These are phyloP conservation scores for Drosophila austrosaltans DNA, from an alignment of 2,888 invertebrate species.

Conservation along the genomic window DNA sequence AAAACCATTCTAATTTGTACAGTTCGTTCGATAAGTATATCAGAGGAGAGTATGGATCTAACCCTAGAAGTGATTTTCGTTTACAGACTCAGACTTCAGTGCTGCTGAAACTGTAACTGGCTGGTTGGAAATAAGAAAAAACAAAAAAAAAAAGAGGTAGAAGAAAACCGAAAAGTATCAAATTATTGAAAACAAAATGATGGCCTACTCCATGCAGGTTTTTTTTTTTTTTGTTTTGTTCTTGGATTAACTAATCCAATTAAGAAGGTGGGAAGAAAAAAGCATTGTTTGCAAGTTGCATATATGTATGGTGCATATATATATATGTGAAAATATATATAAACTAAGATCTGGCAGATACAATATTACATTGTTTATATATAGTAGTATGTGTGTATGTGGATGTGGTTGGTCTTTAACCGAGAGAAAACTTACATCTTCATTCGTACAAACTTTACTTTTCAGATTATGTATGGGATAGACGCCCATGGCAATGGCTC, in stretches of 20 bases:
- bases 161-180: background rate
- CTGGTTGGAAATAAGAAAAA: background rate
- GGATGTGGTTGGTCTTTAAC: background rate
- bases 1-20: conserved; percentile 6
- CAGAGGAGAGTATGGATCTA: background rate
- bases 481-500: conserved; percentile 94
- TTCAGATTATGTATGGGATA: conserved; percentile 95
- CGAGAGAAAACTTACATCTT: conserved; percentile 90
- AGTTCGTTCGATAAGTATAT: background rate
- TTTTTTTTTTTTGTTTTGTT: no score
- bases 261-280: conserved; percentile 49
- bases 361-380: conserved; percentile 3
- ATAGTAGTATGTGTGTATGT: conserved; percentile 2
- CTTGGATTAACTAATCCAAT: background rate
- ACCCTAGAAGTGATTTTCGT: background rate
- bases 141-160: background rate
- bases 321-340: background rate
- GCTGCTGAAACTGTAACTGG: conserved; percentile 11
- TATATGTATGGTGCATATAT: conserved; percentile 44
- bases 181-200: background rate
- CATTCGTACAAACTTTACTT: conserved; percentile 93
- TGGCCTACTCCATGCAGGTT: background rate
- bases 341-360: conserved; percentile 16
- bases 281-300: conserved; percentile 64
- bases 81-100: background rate